Percentiles rank a stretch among this genome's conserved stretches.
These are phyloP conservation scores for Clamator glandarius DNA, from an alignment of 2,797 vertebrate genomes.

Conservation along the genomic window DNA sequence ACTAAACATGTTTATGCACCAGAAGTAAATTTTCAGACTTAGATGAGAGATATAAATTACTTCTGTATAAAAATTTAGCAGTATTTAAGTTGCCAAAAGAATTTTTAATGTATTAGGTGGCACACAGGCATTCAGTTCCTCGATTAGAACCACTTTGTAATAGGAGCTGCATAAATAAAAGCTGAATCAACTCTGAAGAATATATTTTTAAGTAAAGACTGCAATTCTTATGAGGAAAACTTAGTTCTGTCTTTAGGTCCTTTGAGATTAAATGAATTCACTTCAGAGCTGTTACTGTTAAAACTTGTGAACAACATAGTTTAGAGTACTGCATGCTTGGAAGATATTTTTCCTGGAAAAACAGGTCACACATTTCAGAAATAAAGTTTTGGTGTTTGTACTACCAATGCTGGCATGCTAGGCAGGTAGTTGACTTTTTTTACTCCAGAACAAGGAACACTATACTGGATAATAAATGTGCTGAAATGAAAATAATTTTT, in stretches of 20 bases:
- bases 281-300: not conserved
- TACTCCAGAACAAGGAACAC: not conserved
- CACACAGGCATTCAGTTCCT: not conserved
- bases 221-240: not conserved
- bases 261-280: not conserved
- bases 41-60: not conserved
- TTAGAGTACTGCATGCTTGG: not conserved
- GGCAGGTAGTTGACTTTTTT: not conserved
- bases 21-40: not conserved
- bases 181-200: not conserved
- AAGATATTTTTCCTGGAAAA: not conserved
- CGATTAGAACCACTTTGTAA: not conserved
- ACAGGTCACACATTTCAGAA: not conserved
- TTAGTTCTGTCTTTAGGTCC: not conserved
- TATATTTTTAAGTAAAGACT: not conserved
- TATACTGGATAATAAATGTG: not conserved
- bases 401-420: not conserved
- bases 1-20: not conserved
- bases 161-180: not conserved
- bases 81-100: not conserved
- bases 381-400: not conserved
- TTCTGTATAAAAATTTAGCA: not conserved
- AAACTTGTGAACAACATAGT: not conserved
- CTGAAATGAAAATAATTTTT: not conserved
- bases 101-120: not conserved